phyloP scores from a whole-genome alignment of 2,797 vertebrate genomes.

The Oceanodroma leucorhoa region DNA sequence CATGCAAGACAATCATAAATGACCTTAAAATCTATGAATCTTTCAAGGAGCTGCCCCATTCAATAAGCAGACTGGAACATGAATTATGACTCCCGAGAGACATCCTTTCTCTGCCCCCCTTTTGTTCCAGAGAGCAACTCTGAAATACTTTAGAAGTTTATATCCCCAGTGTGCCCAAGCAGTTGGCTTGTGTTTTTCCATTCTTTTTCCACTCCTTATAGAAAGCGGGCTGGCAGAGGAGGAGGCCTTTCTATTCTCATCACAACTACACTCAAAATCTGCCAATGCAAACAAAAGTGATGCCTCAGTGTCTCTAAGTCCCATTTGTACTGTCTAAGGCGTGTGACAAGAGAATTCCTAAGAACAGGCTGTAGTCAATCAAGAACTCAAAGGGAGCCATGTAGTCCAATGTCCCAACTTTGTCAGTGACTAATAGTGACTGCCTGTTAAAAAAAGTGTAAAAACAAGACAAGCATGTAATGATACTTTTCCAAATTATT shows the following conservation, averaged over 20 bases:
- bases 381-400: background rate
- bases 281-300: background rate
- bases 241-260: background rate
- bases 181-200: background rate
- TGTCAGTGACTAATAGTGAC: background rate
- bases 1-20: slow-evolving; percentile 57
- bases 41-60: slow-evolving; percentile 48
- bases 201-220: background rate
- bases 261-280: background rate
- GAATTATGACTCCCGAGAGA: slow-evolving; percentile 13
- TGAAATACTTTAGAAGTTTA: slow-evolving; percentile 28
- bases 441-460: background rate
- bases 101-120: background rate
- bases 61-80: slow-evolving; percentile 36
- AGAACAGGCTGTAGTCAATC: background rate
- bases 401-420: background rate
- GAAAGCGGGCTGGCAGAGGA: background rate
- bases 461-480: background rate
- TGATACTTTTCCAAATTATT: background rate
- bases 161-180: background rate
- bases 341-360: background rate
- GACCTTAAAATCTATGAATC: slow-evolving; percentile 58
- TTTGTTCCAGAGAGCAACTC: slow-evolving; percentile 8
- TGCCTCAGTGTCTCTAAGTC: background rate
- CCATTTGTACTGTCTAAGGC: background rate